These are phyloP conservation scores for Aegypius monachus DNA, from an alignment of 2,113 vertebrate species.

Conservation along the genomic window DNA sequence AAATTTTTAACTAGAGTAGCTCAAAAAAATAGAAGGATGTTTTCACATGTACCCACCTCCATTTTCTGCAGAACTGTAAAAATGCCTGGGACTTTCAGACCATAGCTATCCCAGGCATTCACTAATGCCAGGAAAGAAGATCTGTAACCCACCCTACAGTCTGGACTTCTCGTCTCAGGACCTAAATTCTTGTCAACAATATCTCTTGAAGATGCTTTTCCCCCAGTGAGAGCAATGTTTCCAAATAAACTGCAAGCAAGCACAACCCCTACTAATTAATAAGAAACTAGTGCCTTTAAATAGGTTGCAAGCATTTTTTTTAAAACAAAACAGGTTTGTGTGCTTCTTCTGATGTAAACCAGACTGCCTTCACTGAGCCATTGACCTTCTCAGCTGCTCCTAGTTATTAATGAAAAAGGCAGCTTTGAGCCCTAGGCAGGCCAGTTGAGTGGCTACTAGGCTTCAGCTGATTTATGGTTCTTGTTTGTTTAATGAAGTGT, in stretches of 20 bases:
- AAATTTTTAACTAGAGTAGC: not conserved
- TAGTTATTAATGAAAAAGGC: not conserved
- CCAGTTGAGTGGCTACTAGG: not conserved
- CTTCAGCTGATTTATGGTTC: not conserved
- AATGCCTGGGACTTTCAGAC: not conserved
- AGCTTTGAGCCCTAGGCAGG: not conserved
- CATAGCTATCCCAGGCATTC: not conserved
- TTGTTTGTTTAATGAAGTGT: not conserved
- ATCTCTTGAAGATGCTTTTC: not conserved
- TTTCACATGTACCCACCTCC: not conserved
- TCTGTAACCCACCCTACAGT: not conserved
- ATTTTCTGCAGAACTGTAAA: not conserved
- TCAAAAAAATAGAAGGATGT: not conserved
- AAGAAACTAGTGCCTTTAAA: not conserved
- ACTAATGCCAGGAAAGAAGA: not conserved
- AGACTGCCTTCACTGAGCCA: not conserved
- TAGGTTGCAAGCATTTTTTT: not conserved
- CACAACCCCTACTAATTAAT: rapidly evolving
- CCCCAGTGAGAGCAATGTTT: rapidly evolving
- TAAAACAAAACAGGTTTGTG: not conserved
- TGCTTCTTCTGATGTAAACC: not conserved
- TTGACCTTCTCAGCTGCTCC: not conserved
- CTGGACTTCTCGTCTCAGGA: not conserved
- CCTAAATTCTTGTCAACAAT: not conserved
- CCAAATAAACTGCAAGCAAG: rapidly evolving